phyloP scores from a whole-genome alignment of 2,888 invertebrate species.

The Cantharis nigra region DNA sequence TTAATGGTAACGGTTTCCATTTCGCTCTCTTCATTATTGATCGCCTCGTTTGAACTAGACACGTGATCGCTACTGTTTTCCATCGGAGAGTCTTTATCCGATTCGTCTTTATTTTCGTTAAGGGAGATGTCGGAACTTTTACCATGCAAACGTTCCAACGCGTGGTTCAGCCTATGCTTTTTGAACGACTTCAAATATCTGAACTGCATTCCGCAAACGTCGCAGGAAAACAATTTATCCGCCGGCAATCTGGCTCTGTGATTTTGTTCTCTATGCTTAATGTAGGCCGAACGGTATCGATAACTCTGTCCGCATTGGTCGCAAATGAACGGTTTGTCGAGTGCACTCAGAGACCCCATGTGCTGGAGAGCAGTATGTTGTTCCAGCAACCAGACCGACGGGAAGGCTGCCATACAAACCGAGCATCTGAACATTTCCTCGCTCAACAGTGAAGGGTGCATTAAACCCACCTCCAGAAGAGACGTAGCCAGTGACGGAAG shows the following conservation, averaged over 20 bases:
- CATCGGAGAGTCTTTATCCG: constrained; percentile 31
- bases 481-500: constrained; percentile 61
- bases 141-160: constrained; percentile 80
- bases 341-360: constrained; percentile 60
- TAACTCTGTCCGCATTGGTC: constrained; percentile 92
- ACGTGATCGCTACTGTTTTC: constrained; percentile 53
- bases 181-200: constrained; percentile 88
- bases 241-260: constrained; percentile 85
- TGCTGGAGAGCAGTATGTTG: constrained; percentile 86
- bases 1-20: constrained; percentile 37
- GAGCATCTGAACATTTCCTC: constrained; percentile 64
- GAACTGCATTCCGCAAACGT: constrained; percentile 92
- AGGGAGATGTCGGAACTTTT: constrained; percentile 55
- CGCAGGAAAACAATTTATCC: constrained; percentile 88
- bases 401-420: constrained; percentile 84
- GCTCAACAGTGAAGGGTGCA: constrained; percentile 56
- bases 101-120: constrained; percentile 22
- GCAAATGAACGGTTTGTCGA: constrained; percentile 89
- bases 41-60: constrained; percentile 55
- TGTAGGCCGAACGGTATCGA: constrained; percentile 81
- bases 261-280: constrained; percentile 86
- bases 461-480: constrained; percentile 59
- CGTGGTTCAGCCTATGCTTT: constrained; percentile 86
- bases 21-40: constrained; percentile 57
- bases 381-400: constrained; percentile 85